phyloP scores from a whole-genome alignment of 53 echinoderm and acorn worm genomes.

The Luidia sarsii region DNA sequence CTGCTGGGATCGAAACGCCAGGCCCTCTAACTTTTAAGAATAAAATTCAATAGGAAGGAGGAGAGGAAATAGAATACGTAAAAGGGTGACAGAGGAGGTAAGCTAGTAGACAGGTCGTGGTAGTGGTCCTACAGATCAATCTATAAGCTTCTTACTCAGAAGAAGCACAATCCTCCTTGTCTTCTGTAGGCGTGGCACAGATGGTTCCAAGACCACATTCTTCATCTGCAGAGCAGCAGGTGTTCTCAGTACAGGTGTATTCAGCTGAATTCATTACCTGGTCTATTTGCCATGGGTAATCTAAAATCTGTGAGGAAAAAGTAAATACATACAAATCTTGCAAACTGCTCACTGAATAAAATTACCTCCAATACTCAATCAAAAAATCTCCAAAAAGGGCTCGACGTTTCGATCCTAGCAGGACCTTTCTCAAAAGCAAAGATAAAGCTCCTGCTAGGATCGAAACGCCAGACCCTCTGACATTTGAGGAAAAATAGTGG shows the following conservation, averaged over 20 bases:
- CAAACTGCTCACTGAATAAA: no score
- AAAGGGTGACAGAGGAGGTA: no score
- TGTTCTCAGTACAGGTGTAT: conserved; percentile 66
- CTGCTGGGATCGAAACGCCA: no score
- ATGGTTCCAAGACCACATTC: conserved; percentile 46
- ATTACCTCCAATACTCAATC: no score
- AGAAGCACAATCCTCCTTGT: conserved; percentile 58
- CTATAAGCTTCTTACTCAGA: conserved; percentile 64
- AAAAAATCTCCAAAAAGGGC: no score
- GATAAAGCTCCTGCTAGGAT: no score
- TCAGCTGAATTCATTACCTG: conserved; percentile 30
- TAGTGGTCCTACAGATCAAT: no score
- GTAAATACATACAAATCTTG: background rate
- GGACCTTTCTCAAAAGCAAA: no score
- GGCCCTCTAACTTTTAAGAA: background rate
- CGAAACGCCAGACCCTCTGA: no score
- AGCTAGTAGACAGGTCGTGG: no score
- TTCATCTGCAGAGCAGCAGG: conserved; percentile 48
- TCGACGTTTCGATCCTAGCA: no score
- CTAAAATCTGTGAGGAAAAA: conserved; percentile 54
- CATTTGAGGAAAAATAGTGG: no score
- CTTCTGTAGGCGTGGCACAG: conserved; percentile 56
- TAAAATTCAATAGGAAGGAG: background rate
- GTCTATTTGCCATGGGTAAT: conserved; percentile 58
- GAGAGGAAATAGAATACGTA: background rate